A percentile compares a stretch with the other conserved stretches of the same genome.
Conservation (phyloP, 1,140 invertebrate species). For the Temnothorax nylanderi region DNA sequence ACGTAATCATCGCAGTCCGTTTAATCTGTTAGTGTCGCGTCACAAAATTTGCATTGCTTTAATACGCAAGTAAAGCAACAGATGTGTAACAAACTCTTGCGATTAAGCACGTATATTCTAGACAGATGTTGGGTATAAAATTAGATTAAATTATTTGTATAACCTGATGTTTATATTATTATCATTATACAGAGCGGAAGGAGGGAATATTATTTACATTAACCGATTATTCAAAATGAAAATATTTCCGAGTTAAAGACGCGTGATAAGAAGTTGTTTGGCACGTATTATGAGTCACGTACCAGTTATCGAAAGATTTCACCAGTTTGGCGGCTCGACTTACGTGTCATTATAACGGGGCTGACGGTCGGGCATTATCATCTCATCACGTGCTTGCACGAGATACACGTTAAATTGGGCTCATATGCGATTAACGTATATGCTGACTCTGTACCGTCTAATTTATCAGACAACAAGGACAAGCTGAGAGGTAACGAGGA, state of each 20-base stretch:
- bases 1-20: background rate
- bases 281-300: background rate
- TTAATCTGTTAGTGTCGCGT: background rate
- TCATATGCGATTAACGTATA: constrained; percentile 24
- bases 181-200: background rate
- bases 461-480: constrained; percentile 13
- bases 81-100: background rate
- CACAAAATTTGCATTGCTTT: constrained; percentile 14
- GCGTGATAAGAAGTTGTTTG: background rate
- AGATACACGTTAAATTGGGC: constrained; percentile 24
- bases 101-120: background rate
- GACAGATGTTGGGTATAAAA: background rate
- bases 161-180: background rate
- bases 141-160: background rate
- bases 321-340: background rate
- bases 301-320: constrained; percentile 11
- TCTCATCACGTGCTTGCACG: constrained; percentile 23
- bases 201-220: background rate
- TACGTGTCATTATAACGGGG: background rate
- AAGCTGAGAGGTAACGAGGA: constrained; percentile 37
- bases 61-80: background rate
- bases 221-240: background rate
- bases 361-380: constrained; percentile 19
- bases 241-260: background rate
- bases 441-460: background rate